Conservation (phyloP, 2,888 invertebrate species). For the Agrotis segetum region DNA sequence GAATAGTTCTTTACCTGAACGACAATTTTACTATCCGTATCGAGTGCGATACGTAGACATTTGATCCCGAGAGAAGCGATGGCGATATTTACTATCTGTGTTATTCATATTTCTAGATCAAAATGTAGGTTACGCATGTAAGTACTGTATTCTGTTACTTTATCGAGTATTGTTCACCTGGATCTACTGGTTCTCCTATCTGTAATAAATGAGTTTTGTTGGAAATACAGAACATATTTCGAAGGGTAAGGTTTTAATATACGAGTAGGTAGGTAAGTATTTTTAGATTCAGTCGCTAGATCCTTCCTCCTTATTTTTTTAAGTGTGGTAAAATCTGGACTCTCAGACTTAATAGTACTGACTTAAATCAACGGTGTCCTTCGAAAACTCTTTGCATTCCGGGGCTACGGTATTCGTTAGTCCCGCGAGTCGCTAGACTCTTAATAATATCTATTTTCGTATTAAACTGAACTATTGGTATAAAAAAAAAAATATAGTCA, state of each 20-base stretch:
- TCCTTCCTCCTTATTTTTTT: constrained; percentile 6
- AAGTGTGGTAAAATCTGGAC: not conserved
- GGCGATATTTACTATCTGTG: constrained; percentile 27
- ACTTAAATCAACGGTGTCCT: too few relatives aligned
- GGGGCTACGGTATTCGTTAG: not conserved
- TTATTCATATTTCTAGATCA: constrained; percentile 43
- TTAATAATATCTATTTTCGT: constrained; percentile 2
- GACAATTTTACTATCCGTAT: constrained; percentile 29
- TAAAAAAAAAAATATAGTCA: too few relatives aligned
- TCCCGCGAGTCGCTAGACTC: too few relatives aligned
- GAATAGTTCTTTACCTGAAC: constrained; percentile 1
- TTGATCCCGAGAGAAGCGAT: constrained; percentile 38
- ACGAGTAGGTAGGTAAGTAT: not conserved
- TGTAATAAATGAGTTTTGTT: constrained; percentile 37
- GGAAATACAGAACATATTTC: constrained; percentile 24
- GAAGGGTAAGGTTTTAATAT: too few relatives aligned
- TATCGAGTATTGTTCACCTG: constrained; percentile 41
- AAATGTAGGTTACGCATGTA: constrained; percentile 29
- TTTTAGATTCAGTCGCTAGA: too few relatives aligned
- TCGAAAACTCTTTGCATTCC: too few relatives aligned
- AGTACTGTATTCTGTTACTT: constrained; percentile 28
- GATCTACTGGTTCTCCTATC: constrained; percentile 35
- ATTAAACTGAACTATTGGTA: too few relatives aligned
- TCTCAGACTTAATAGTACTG: too few relatives aligned
- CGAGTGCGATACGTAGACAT: constrained; percentile 32